Base-by-base conservation (phyloP, 2,888 invertebrate genomes). In the Luffia ferchaultella region DNA sequence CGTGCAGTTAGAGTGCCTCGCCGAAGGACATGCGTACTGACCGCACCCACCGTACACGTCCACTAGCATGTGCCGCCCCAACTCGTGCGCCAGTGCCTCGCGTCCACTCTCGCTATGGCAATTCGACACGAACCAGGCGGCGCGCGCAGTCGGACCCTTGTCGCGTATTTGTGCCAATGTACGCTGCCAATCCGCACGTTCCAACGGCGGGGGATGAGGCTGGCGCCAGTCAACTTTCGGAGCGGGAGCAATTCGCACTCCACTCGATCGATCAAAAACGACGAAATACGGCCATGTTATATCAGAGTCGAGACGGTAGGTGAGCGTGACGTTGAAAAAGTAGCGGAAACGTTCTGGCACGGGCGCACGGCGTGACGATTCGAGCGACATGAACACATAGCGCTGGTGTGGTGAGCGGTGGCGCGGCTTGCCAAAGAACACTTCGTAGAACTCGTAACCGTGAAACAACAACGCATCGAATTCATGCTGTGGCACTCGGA, bases 31-130 rank as follows among this genome's bases (percentile, higher is more conserved):
- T 59, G 58, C 66, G 1, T 67, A 57, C 0, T 60, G 56, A 0
- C 89, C 89, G 62, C 91, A 91, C 1, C 60, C 62, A n/a, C 90
- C 90, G 60, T 79, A 90, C 17, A 90, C 75, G 62, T 90, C 89
- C 15, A 90, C 84, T 1, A 72, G 57, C 16, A 91, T 83, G 62
- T 86, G 70, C 53, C 83, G 77, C 45, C 78, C 70, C 44, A 93
- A 64, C 53, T 84, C 78, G 46, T 78, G 70, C 5, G 73, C 76
- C 50, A 85, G 65, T 7, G 64, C 46, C 52, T 79, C 74, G 16
- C 88, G 70, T 16, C 65, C 60, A 51, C 85, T 85, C 3, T 64
- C 54, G 1, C 84, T 74, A 2, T 63, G 16, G 56, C 87, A 88
- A 56, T 87, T 82, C 19, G 86, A 87, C 3, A 85, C 85, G 56